Evolutionary conservation across 2,797 vertebrate species (phyloP).

Genomic region (Aldrovandia affinis): DNA sequence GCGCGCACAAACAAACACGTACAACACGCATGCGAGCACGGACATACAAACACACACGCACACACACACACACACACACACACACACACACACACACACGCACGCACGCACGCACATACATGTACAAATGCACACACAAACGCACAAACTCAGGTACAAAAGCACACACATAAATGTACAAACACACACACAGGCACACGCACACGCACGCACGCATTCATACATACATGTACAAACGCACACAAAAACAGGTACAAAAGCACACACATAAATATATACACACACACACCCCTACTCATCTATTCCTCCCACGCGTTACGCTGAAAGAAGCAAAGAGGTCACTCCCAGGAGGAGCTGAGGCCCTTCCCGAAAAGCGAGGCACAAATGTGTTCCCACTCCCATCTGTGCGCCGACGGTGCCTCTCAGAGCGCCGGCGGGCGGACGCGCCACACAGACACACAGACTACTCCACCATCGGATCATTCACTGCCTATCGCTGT

Average conservation of each 20-base stretch:
- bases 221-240: background rate
- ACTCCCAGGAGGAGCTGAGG: background rate
- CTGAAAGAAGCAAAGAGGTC: background rate
- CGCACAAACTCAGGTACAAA: conserved; percentile 2
- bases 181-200: conserved; percentile 43
- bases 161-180: too few relatives aligned
- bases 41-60: background rate
- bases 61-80: conserved; percentile 35
- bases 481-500: background rate
- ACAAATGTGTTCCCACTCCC: background rate
- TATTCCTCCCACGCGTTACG: too few relatives aligned
- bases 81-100: background rate
- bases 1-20: background rate
- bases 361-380: background rate
- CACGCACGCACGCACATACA: background rate
- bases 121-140: conserved; percentile 27
- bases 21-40: conserved; percentile 46
- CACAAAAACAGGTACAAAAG: conserved; percentile 21
- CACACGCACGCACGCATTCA: background rate
- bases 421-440: background rate
- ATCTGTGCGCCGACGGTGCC: background rate
- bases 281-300: conserved; percentile 39
- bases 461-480: background rate
- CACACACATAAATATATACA: background rate
- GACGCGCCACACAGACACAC: background rate